Percentiles rank a stretch among this genome's conserved stretches.
These are phyloP conservation scores for Colletes gigas DNA, from an alignment of 1,140 invertebrate genomes.

Conservation along the genomic window DNA sequence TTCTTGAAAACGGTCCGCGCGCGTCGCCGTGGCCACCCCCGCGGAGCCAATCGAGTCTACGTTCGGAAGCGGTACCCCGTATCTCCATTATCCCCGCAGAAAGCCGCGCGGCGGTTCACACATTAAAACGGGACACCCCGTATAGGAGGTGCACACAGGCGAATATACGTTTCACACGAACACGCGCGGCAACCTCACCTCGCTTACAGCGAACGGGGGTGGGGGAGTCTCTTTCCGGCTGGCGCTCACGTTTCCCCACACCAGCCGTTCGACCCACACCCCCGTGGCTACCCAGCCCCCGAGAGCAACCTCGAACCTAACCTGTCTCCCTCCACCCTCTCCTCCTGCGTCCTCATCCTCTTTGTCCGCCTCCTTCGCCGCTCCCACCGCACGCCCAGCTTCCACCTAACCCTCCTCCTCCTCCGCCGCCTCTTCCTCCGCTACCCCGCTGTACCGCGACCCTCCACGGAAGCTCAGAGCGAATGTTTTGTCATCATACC, in stretches of 20 bases:
- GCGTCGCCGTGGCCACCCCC: constrained; percentile 37
- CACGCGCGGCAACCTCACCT: constrained; percentile 63
- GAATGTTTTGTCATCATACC: constrained; percentile 77
- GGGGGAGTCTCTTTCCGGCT: constrained; percentile 65
- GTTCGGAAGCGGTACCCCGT: constrained; percentile 32
- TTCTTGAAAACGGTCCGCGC: constrained; percentile 31
- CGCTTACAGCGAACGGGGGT: constrained; percentile 56
- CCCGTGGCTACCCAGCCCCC: constrained; percentile 52
- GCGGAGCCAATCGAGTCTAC: constrained; percentile 45
- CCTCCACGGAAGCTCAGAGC: constrained; percentile 72
- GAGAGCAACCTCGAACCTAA: constrained; percentile 64
- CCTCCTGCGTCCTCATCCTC: constrained; percentile 31
- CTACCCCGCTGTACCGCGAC: constrained; percentile 43
- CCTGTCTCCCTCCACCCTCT: constrained; percentile 46
- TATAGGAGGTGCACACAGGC: constrained; percentile 48
- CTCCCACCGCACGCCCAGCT: constrained; percentile 46
- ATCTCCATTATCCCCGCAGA: constrained; percentile 27
- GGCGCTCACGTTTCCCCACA: constrained; percentile 68
- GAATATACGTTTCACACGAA: constrained; percentile 57
- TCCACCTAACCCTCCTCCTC: constrained; percentile 42
- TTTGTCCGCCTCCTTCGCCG: constrained; percentile 24
- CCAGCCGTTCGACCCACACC: constrained; percentile 55
- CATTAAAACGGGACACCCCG: constrained; percentile 49
- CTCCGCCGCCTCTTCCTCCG: constrained; percentile 6
- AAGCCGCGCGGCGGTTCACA: constrained; percentile 16